A percentile compares a stretch with the other conserved stretches of the same genome.
Evolutionary conservation across 2,113 vertebrate genomes (phyloP).

Genomic region (Odontophorus gujanensis): DNA sequence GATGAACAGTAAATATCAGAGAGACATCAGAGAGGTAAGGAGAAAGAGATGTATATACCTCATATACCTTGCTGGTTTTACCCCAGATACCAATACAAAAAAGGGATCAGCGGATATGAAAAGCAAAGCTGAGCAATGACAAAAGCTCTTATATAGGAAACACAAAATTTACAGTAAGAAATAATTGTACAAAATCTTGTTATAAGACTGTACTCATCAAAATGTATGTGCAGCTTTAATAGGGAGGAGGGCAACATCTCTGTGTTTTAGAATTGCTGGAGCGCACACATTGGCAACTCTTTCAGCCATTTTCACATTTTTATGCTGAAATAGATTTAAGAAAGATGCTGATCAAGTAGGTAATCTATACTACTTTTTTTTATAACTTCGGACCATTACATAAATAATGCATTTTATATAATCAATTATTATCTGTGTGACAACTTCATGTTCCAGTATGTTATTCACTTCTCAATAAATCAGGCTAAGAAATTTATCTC

Average conservation of each 20-base stretch:
- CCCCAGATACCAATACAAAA: not conserved
- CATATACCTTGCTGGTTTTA: not conserved
- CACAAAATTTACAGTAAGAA: not conserved
- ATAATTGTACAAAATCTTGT: not conserved
- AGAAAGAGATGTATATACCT: not conserved
- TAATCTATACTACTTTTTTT: not conserved
- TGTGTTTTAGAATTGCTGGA: not conserved
- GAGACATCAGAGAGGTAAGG: conserved; percentile 97
- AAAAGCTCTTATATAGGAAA: not conserved
- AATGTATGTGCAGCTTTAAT: not conserved
- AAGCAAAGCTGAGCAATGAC: not conserved
- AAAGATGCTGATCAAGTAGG: not conserved
- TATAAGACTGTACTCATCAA: not conserved
- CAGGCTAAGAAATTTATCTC: not conserved
- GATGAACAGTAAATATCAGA: conserved; percentile 97
- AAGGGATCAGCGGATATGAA: not conserved
- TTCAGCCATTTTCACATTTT: not conserved
- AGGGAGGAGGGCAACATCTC: not conserved
- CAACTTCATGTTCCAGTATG: not conserved
- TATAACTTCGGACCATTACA: not conserved
- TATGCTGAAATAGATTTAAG: not conserved
- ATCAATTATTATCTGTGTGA: not conserved
- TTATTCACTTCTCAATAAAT: not conserved
- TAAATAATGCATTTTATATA: not conserved
- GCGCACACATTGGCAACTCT: not conserved